Conservation (phyloP, 2,888 invertebrate species). For the Aproaerema taeniolella region DNA sequence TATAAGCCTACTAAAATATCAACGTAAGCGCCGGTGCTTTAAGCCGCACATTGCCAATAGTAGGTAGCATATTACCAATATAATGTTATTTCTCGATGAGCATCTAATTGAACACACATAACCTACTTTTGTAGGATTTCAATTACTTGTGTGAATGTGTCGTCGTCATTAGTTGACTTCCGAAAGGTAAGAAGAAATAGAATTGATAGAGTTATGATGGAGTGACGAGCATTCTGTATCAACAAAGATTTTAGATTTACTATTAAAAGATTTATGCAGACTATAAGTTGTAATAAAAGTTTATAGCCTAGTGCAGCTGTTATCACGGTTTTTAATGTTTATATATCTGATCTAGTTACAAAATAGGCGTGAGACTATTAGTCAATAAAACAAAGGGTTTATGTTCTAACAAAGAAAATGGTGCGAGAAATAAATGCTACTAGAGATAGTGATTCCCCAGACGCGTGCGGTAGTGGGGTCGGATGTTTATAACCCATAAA, state of each 20-base stretch:
- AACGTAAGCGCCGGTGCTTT: too few species aligned
- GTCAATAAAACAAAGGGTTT: conserved; percentile 48
- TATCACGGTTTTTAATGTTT: conserved; percentile 47
- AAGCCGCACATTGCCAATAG: too few species aligned
- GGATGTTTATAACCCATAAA: conserved; percentile 47
- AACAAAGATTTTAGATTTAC: too few species aligned
- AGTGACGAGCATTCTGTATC: too few species aligned
- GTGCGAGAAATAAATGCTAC: conserved; percentile 41
- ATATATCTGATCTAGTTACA: conserved; percentile 44
- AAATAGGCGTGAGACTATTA: conserved; percentile 51
- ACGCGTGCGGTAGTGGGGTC: conserved; percentile 38
- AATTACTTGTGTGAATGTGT: too few species aligned
- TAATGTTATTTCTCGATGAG: conserved; percentile 3
- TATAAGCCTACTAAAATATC: too few species aligned
- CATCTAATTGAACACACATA: conserved; percentile 2
- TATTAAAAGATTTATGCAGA: too few species aligned
- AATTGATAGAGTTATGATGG: too few species aligned
- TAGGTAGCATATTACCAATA: too few species aligned
- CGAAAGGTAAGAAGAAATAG: too few species aligned
- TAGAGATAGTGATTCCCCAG: conserved; percentile 41
- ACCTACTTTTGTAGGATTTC: neutral
- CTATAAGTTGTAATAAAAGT: too few species aligned
- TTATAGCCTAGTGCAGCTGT: conserved; percentile 4
- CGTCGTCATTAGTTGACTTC: too few species aligned
- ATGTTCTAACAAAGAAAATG: conserved; percentile 43